Base-by-base conservation (phyloP, 37 sponge, comb jelly and placozoan species). In the Lycopodina hypogea region DNA sequence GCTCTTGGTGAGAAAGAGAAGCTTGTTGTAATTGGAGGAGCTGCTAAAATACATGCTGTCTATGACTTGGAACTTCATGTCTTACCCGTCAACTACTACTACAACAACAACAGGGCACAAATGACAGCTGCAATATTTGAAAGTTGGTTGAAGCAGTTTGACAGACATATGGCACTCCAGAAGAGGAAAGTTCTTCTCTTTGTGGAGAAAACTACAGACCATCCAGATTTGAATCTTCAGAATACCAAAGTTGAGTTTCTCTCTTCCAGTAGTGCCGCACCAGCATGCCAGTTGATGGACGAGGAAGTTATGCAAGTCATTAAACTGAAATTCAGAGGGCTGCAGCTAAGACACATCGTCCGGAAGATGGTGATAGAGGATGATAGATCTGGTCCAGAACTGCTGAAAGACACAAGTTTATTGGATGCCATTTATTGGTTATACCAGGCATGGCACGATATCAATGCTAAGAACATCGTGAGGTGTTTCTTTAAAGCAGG, bases 11-110 rank as follows among this genome's bases (percentile, higher is more conserved):
- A 69, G 60, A 78, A 85, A 32, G 80, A 78, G 58, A 36, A 35
- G 45, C 86, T 74, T 42, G 63, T 85, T 8, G 80, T 85, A 30
- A 78, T 85, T 40, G 80, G 86, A 52, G 78, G 72, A 56, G 38
- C 66, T 35, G 86, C 86, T 29, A 50, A 18, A 19, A 8, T 26
- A 59, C 28, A 28, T 59, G n/a, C 28, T 26, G 4, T 59, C 18
- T 28, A 28, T 48, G 24, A 51, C 64, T 58, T 64, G 75, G 63
- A 75, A 70, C 53, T 83, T 83, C 68, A 75, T 67, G 36, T 19
- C 67, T 55, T 55, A 56, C 60, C 51, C 57, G 77, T 50, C n/a
- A 36, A 71, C 42, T 76, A 75, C 51, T 75, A 83, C 71, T 68
- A 76, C 52, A n/a, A 36, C 32, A 83, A 83, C 28, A 33, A 50